Percentiles rank a stretch among this genome's conserved stretches.
Conservation (phyloP, 92 coral and sea anemone genomes). For the Paramuricea clavata region DNA sequence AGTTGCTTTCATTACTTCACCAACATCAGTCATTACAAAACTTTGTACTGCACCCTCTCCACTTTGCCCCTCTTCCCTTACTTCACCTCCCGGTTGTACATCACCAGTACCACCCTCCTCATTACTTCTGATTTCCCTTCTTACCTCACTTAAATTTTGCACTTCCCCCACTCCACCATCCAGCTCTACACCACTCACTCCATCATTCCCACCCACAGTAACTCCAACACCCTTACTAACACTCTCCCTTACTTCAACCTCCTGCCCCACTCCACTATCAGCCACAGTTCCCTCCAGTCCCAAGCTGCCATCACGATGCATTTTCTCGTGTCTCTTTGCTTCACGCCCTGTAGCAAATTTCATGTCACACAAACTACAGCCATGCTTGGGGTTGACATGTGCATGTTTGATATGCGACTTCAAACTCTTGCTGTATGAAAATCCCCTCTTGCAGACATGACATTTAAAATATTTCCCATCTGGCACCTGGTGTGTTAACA, state of each 20-base stretch:
- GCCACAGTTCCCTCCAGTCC: slow-evolving; percentile 85
- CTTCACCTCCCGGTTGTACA: not conserved
- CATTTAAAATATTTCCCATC: not conserved
- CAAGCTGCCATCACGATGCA: slow-evolving; percentile 90
- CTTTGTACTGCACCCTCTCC: not conserved
- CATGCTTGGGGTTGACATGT: not conserved
- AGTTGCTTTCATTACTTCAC: not conserved
- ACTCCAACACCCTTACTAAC: not conserved
- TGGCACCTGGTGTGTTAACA: not conserved
- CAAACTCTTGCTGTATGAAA: not conserved
- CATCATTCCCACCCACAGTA: not conserved
- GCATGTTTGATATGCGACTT: not conserved
- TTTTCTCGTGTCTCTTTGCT: slow-evolving; percentile 71
- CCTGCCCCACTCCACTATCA: not conserved
- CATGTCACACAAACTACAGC: not conserved
- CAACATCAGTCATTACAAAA: not conserved
- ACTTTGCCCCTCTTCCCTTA: not conserved
- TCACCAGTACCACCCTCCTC: not conserved
- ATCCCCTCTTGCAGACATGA: not conserved
- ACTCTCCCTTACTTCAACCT: no score
- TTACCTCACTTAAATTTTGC: not conserved
- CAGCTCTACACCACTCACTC: not conserved
- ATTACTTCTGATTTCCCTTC: not conserved
- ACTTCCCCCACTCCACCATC: not conserved
- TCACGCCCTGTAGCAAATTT: not conserved